Evolutionary conservation across 2,888 invertebrate genomes (phyloP).

Genomic region (Steinernema hermaphroditum): DNA sequence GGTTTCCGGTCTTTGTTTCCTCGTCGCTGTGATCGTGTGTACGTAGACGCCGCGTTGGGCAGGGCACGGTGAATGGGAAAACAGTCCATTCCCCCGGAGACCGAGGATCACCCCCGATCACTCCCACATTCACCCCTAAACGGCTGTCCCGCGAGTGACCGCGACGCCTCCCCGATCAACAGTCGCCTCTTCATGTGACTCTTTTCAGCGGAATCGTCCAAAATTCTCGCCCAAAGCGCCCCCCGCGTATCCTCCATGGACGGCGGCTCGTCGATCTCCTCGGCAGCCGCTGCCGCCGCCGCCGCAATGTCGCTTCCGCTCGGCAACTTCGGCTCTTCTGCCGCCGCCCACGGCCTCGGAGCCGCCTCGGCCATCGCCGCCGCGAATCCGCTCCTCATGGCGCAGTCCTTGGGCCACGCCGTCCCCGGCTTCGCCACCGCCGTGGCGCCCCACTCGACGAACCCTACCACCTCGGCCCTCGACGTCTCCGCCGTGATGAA

Average conservation of each 20-base stretch:
- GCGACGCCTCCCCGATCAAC: no score
- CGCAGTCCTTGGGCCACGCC: neutral
- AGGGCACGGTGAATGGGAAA: no score
- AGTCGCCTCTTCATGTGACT: no score
- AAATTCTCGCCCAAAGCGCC: slow-evolving; percentile 29
- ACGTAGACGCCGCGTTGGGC: no score
- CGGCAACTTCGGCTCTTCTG: neutral
- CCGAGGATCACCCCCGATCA: no score
- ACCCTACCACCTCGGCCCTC: neutral
- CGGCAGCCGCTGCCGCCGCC: slow-evolving; percentile 26
- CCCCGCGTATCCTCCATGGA: slow-evolving; percentile 25
- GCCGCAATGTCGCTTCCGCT: slow-evolving; percentile 13
- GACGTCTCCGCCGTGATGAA: neutral
- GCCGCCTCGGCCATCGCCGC: neutral
- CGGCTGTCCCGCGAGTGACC: no score
- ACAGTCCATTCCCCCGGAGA: no score
- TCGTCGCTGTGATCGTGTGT: no score
- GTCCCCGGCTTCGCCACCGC: neutral
- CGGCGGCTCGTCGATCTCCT: slow-evolving; percentile 27
- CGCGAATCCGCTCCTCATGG: slow-evolving; percentile 16
- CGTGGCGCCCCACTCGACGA: neutral
- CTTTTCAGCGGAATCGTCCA: slow-evolving; percentile 25
- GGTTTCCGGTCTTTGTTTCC: no score
- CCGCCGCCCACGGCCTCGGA: neutral
- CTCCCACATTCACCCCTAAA: no score